These are phyloP conservation scores for Oncorhynchus keta DNA, from an alignment of 2,113 vertebrate species.

Conservation along the genomic window DNA sequence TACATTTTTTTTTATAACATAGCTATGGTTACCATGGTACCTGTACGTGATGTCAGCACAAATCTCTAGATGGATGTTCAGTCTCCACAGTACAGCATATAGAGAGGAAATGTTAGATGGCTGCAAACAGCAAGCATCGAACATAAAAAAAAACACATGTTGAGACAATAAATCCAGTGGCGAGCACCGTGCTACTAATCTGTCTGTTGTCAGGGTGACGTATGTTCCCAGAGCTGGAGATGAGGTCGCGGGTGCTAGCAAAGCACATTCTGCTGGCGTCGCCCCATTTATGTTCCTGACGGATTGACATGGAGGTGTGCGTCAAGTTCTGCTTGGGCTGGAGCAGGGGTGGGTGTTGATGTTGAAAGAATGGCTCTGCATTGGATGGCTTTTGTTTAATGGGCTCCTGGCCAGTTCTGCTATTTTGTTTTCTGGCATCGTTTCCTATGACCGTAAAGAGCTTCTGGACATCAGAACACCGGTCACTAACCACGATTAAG, in stretches of 20 bases:
- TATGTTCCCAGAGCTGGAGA: conserved; percentile 11
- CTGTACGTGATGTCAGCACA: neutral
- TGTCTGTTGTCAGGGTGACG: conserved; percentile 16
- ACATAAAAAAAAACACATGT: neutral
- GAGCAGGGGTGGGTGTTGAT: conserved; percentile 41
- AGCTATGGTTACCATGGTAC: neutral
- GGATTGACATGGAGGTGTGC: conserved; percentile 54
- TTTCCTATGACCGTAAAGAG: too few relatives aligned
- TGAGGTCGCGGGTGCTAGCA: conserved; percentile 23
- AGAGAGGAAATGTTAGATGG: neutral
- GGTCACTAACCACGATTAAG: too few relatives aligned
- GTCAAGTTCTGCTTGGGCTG: conserved; percentile 42
- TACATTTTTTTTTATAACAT: too few relatives aligned
- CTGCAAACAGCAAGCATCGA: neutral
- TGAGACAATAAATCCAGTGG: neutral
- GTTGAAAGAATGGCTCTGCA: too few relatives aligned
- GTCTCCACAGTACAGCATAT: neutral
- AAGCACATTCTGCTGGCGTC: conserved; percentile 31
- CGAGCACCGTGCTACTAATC: neutral
- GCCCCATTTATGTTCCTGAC: conserved; percentile 52
- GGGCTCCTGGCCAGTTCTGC: too few relatives aligned
- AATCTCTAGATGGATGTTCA: neutral
- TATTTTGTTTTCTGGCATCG: too few relatives aligned
- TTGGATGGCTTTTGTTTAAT: too few relatives aligned
- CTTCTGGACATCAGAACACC: too few relatives aligned